Evolutionary conservation across 2,113 vertebrate genomes (phyloP).

Genomic region (Cettia cetti): DNA sequence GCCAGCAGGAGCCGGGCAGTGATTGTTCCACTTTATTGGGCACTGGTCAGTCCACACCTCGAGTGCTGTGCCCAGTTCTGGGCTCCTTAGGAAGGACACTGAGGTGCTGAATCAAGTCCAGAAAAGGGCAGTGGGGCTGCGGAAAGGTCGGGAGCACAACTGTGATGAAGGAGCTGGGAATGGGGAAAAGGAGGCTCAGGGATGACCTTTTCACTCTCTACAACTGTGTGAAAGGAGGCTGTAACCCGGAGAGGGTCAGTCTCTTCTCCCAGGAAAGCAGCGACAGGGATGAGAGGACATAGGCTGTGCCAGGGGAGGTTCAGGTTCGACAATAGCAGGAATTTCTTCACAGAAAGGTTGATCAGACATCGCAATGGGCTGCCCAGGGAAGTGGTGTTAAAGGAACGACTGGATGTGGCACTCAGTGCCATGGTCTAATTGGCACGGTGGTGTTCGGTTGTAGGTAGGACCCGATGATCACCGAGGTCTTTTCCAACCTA

Average conservation of each 20-base stretch:
- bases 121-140: not conserved
- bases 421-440: not conserved
- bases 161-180: rapidly evolving
- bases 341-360: not conserved
- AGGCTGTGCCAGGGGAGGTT: no score
- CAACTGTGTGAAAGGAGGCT: not conserved
- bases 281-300: no score
- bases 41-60: not conserved
- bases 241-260: rapidly evolving
- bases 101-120: not conserved
- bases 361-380: not conserved
- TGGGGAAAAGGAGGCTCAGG: not conserved
- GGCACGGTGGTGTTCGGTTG: not conserved
- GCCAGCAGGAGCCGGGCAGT: not conserved
- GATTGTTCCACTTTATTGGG: not conserved
- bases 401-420: not conserved
- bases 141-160: not conserved
- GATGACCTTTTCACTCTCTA: not conserved
- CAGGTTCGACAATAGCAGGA: rapidly evolving
- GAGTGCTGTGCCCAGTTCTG: not conserved
- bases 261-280: not conserved
- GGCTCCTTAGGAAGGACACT: not conserved
- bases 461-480: not conserved
- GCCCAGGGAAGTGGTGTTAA: not conserved
- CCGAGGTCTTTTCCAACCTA: not conserved